A percentile compares a stretch with the other conserved stretches of the same genome.
phyloP scores from a whole-genome alignment of 2,888 invertebrate species.

The Aquatica leii region DNA sequence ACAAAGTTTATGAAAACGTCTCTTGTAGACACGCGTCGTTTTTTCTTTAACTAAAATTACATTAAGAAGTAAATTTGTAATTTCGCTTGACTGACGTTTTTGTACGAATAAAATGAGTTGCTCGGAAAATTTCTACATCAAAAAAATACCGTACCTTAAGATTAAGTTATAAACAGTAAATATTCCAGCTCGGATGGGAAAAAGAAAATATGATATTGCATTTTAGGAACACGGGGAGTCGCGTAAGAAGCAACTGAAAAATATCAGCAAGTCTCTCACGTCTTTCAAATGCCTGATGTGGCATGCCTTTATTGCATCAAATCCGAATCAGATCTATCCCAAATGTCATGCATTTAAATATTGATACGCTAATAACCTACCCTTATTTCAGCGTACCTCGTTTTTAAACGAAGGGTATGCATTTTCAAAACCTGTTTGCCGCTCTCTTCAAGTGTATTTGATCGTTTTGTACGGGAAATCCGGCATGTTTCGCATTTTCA shows the following conservation, averaged over 20 bases:
- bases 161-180: slow-evolving; percentile 11
- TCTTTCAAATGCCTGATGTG: slow-evolving; percentile 27
- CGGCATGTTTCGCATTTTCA: slow-evolving; percentile 29
- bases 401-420: background rate
- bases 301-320: slow-evolving; percentile 35
- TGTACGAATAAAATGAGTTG: too few species aligned
- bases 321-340: slow-evolving; percentile 35
- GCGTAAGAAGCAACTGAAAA: slow-evolving; percentile 24
- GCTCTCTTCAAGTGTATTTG: slow-evolving; percentile 12
- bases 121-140: too few species aligned
- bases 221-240: slow-evolving; percentile 11
- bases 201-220: slow-evolving; percentile 19
- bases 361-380: slow-evolving; percentile 31
- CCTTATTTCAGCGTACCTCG: slow-evolving; percentile 18
- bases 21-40: too few species aligned
- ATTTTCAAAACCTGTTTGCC: slow-evolving; percentile 13
- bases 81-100: too few species aligned
- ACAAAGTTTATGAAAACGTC: too few species aligned
- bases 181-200: background rate
- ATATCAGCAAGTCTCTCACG: slow-evolving; percentile 28
- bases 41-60: too few species aligned
- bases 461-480: slow-evolving; percentile 15
- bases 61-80: too few species aligned
- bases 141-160: background rate
- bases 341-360: slow-evolving; percentile 36